Base-by-base conservation (phyloP, 2,797 vertebrate species). In the Heteromormyrus szaboi region DNA sequence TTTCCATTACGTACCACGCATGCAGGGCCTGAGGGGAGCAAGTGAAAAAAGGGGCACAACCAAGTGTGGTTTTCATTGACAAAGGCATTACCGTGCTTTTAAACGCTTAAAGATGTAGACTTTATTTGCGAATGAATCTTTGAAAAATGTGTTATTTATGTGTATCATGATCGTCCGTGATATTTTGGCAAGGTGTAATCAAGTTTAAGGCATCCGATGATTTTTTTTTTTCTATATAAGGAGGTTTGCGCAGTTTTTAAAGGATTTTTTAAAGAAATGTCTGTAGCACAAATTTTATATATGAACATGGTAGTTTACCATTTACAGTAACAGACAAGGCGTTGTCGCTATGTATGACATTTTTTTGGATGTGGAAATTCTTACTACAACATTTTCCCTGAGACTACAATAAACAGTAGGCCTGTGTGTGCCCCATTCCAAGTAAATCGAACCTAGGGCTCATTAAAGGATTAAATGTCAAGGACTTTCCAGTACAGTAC, bases 1-100 rank as follows among this genome's bases (percentile, higher is more conserved):
- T 95, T 96, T 96, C 95, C 94, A 94, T 95, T 95, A 95, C 94
- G 91, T 94, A 92, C 94, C 91, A 91, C 92, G 90, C 90, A 91
- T 90, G 88, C 92, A 91, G 90, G 92, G 91, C 93, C 93, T 88
- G 90, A 87, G 88, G 90, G 91, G 91, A 88, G 44, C 89, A 50
- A 90, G 44, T 41, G 59, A 88, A 89, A 87, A 90, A 90, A 88
- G 88, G 88, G 88, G 90, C 91, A 87, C 91, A 85, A 89, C 90
- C 29, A 62, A 87, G 88, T 84, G 88, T 89, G 85, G 62, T 87
- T 90, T 91, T 90, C 90, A 89, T 89, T 50, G 87, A 89, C 83
- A 90, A 88, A 89, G 83, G 84, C 59, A 90, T 88, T 89, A 89
- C 87, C 56, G 87, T 89, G 53, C 65, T 44, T 88, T 62, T 89